Evolutionary conservation across 37 sponge, comb jelly and placozoan species (phyloP).

Genomic region (Axinella damicornis): DNA sequence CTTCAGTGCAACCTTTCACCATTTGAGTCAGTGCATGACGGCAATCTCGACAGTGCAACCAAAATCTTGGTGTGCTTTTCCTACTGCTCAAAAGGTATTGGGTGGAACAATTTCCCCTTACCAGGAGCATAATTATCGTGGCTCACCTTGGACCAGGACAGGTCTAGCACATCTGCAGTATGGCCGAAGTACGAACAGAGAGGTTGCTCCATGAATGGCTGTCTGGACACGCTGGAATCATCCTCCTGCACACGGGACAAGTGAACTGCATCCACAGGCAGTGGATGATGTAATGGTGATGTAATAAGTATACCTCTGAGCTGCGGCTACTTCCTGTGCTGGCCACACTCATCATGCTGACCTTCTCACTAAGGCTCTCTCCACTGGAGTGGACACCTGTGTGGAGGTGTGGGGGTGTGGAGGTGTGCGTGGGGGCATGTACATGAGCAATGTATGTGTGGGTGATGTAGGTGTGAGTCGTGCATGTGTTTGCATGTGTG

Average conservation of each 20-base stretch:
- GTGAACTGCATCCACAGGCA: neutral
- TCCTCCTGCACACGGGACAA: constrained; percentile 40
- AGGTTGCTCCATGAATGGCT: constrained; percentile 80
- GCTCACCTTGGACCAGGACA: constrained; percentile 93
- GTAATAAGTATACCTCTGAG: constrained; percentile 38
- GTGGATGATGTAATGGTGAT: no score
- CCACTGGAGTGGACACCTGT: constrained; percentile 72
- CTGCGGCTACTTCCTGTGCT: constrained; percentile 41
- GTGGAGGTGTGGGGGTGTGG: neutral
- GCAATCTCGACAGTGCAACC: no score
- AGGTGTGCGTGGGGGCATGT: neutral
- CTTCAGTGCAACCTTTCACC: no score
- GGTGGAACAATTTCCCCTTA: neutral
- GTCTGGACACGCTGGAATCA: constrained; percentile 21
- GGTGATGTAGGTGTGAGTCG: neutral
- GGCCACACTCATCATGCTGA: constrained; percentile 44
- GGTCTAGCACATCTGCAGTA: constrained; percentile 86
- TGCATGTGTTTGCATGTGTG: no score
- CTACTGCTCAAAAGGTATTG: no score
- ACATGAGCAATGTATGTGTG: neutral
- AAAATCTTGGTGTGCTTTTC: no score
- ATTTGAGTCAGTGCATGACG: no score
- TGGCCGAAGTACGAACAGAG: constrained; percentile 88
- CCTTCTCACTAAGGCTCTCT: constrained; percentile 68
- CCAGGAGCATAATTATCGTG: neutral